phyloP scores from a whole-genome alignment of 2,888 invertebrate species.

The Limnephilus rhombicus region DNA sequence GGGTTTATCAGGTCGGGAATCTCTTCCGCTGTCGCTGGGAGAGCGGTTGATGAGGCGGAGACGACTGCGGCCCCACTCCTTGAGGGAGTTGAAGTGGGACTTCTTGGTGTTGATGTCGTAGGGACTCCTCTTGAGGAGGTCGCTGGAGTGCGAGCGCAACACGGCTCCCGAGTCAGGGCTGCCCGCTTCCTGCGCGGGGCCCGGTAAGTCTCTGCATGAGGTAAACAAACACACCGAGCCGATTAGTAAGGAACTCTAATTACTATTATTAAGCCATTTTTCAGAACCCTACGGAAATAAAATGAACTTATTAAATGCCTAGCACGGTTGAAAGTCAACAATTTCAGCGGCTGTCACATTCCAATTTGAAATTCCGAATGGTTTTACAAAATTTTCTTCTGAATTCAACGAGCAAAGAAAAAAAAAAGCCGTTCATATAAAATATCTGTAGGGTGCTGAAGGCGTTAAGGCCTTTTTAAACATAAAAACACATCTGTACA shows the following conservation, averaged over 20 bases:
- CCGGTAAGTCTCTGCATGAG: constrained; percentile 76
- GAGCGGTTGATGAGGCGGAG: constrained; percentile 85
- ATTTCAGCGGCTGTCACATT: background rate
- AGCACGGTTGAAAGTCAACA: background rate
- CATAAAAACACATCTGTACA: constrained; percentile 64
- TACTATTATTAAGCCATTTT: constrained; percentile 46
- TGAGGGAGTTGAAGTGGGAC: constrained; percentile 86
- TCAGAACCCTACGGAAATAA: background rate
- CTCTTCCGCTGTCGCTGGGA: constrained; percentile 76
- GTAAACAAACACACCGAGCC: constrained; percentile 70
- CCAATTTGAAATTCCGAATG: background rate
- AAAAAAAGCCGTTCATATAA: background rate
- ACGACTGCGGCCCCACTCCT: constrained; percentile 91
- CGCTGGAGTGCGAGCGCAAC: constrained; percentile 86
- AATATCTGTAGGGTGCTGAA: constrained; percentile 5
- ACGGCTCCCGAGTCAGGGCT: constrained; percentile 77
- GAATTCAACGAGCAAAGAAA: background rate
- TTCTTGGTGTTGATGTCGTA: constrained; percentile 77
- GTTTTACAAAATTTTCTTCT: background rate
- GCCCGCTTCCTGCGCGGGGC: constrained; percentile 77
- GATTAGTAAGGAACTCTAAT: constrained; percentile 67
- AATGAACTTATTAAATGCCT: background rate
- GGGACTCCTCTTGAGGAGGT: constrained; percentile 83
- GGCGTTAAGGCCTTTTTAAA: constrained; percentile 16
- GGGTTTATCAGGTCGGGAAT: constrained; percentile 73